Conservation (phyloP, 2,113 vertebrate species). For the Macaca fascicularis region DNA sequence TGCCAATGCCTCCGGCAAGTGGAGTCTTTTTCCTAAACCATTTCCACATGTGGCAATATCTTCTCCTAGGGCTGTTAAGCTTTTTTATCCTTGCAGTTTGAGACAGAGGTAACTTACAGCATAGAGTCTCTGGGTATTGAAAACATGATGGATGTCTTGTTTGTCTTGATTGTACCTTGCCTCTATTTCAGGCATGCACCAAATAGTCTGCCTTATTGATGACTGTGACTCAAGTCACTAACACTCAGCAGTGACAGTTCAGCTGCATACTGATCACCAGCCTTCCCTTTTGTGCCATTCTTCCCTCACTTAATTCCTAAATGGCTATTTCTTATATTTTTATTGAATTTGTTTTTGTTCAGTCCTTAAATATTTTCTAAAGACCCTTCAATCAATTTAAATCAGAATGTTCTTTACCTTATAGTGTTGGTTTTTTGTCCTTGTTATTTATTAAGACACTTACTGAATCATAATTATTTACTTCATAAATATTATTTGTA, state of each 20-base stretch:
- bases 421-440: neutral
- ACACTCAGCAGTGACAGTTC: neutral
- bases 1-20: neutral
- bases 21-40: neutral
- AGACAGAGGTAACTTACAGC: conserved; percentile 18
- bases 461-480: neutral
- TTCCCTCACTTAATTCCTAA: neutral
- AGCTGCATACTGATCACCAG: neutral
- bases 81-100: conserved; percentile 9
- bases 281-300: neutral
- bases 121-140: neutral
- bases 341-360: neutral
- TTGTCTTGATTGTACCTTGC: neutral
- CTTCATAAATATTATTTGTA: neutral
- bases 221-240: neutral
- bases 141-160: conserved; percentile 31
- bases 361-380: neutral
- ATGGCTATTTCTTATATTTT: neutral
- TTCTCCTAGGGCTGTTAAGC: neutral
- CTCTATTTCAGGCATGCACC: neutral
- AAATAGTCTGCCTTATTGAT: neutral
- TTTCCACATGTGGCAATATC: neutral
- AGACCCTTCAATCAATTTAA: neutral
- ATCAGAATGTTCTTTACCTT: neutral
- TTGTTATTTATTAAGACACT: neutral